Evolutionary conservation across 2,888 invertebrate genomes (phyloP).

Genomic region (Aspidiotus rigidus): DNA sequence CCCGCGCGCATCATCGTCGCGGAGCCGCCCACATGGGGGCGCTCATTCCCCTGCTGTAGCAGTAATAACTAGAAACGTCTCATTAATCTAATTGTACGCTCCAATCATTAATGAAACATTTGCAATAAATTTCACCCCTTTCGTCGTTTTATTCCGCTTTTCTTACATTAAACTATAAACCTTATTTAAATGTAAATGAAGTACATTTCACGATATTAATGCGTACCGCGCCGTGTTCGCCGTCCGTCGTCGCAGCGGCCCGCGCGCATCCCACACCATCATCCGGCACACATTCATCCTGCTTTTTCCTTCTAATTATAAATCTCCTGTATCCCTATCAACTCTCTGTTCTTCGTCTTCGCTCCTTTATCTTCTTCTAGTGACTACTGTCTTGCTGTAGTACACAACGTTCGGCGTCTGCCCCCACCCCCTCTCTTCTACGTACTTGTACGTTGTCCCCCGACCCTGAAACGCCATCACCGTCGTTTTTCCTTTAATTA

Average conservation of each 20-base stretch:
- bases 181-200: conserved; percentile 86
- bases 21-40: conserved; percentile 29
- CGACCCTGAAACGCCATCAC: background rate
- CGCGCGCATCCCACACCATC: conserved; percentile 8
- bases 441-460: background rate
- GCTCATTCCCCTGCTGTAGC: conserved; percentile 17
- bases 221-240: conserved; percentile 22
- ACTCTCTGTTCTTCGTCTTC: conserved; percentile 25
- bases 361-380: conserved; percentile 26
- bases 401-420: conserved; percentile 7
- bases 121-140: conserved; percentile 33
- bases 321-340: conserved; percentile 29
- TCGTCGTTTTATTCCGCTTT: conserved; percentile 33
- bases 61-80: conserved; percentile 32
- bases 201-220: conserved; percentile 42
- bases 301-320: conserved; percentile 33
- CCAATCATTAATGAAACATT: conserved; percentile 33
- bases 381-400: conserved; percentile 29
- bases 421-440: background rate
- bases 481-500: conserved; percentile 31
- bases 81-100: conserved; percentile 33
- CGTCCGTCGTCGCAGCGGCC: conserved; percentile 12
- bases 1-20: conserved; percentile 13
- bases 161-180: conserved; percentile 48
- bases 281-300: conserved; percentile 23